Evolutionary conservation across 2,888 invertebrate genomes (phyloP), one percentile per base, ranked within the genome.

Genomic region (Girardia tigrina): DNA sequence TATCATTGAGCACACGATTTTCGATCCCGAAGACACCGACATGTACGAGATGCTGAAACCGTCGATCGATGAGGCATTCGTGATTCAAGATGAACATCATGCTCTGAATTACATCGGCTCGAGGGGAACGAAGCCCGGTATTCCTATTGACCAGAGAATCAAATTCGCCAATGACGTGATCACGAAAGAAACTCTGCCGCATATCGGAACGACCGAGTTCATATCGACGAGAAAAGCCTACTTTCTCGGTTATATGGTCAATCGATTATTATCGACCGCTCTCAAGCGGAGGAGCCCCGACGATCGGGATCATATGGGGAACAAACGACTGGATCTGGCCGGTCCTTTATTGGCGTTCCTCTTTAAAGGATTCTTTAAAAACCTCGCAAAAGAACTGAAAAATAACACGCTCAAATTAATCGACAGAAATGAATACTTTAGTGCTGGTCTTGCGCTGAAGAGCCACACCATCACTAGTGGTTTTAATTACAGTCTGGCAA

Each of bases 1-100:
- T 86, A 99, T 99, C 81, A 87, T 99, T 26, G 98, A 99, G 83
- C 98, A 99, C 82, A 98, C 99, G 78, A 98, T 99, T 81, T 99
- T 99, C 84, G 98, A 99, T 83, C 98, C 98, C 86, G 95, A 98
- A 85, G 98, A 99, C 85, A 97, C 94, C 6, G 98, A 99, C 87
- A 97, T 99, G 95, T 98, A 99, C 97, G 98, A 99, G 88, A 97
- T 99, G 95, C 95, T 86, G 0, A 99, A 99, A 84, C 98, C 98
- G 0, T 97, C 97, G 0, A 86, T 98, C 76, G 98, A 98, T 85
- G 98, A 98, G 86, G 98, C 98, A 70, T 98, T 98, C 85, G 97
- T 97, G 0, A 94, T 98, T 80, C 97, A 77, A 86, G 98, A 99
- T 83, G 98, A 98, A 84, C 94, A 91, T 86, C 94, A 98, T 1